These are phyloP conservation scores for Parus major DNA, from an alignment of 2,113 vertebrate species.

Conservation along the genomic window DNA sequence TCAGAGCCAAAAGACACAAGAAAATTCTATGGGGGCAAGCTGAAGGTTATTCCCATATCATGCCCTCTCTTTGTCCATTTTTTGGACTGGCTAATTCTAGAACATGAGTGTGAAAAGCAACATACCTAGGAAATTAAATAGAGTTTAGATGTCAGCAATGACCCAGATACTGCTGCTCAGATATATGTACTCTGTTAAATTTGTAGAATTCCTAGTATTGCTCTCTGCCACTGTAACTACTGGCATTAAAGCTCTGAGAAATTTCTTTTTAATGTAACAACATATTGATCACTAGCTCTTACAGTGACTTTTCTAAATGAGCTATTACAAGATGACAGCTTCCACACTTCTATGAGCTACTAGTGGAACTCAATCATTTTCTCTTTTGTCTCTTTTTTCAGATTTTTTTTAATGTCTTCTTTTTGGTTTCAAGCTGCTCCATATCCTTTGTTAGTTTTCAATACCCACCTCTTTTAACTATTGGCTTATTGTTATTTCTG, in stretches of 20 bases:
- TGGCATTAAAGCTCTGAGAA: neutral
- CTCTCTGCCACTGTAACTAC: neutral
- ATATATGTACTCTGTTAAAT: neutral
- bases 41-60: neutral
- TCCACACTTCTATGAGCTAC: neutral
- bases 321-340: neutral
- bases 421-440: neutral
- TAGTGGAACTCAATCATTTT: neutral
- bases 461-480: neutral
- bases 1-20: fast-evolving
- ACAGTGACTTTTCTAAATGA: neutral
- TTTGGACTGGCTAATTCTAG: neutral
- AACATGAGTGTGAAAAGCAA: neutral
- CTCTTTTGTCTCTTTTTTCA: neutral
- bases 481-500: neutral
- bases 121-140: neutral
- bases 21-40: neutral
- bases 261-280: neutral
- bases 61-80: neutral
- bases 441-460: neutral
- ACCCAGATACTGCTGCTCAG: neutral
- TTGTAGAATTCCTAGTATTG: neutral
- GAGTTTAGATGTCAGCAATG: neutral
- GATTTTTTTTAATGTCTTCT: neutral
- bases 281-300: neutral